Base-by-base conservation (phyloP, 1,140 invertebrate genomes). In the Calliopsis andreniformis region DNA sequence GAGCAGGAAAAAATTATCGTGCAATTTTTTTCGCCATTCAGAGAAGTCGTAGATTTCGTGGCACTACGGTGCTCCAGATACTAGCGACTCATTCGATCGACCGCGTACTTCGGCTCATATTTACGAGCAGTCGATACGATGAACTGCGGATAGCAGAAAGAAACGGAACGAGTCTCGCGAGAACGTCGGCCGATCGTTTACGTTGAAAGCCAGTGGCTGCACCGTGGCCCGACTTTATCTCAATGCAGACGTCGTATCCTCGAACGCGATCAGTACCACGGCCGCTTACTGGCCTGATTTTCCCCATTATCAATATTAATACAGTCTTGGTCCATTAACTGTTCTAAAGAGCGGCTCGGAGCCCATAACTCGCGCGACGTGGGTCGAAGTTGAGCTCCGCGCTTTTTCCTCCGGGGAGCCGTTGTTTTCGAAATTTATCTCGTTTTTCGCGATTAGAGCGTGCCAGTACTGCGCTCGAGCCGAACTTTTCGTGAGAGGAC, bases 221-320 rank as follows among this genome's bases (percentile, higher is more conserved):
- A 55, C 35, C 67, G 47, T 35, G 30, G 39, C 25, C 61, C 68
- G 30, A 59, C 58, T 68, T 66, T 56, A 83, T 68, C 70, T 23
- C 32, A 39, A 59, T 63, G 81, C 61, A 81, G 68, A 73, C 69
- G 69, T 20, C 43, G 56, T 32, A 73, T 47, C 75, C 81, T 68
- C 81, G 69, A 73, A 64, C 53, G 55, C 66, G 78, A 78, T 59
- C 56, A 73, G 63, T 75, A 79, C 42, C 76, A 82, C 23, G 64
- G 70, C 43, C 78, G 86, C 82, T 86, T 83, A 87, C 87, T 87
- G 86, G 85, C 87, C 86, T 87, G 86, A 87, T 87, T 88, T 85
- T 85, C 80, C 79, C 79, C 76, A 87, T 86, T 87, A 87, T 86
- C 85, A 86, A 87, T 87, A 88, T 85, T 86, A 87, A 86, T 86